phyloP scores from a whole-genome alignment of 2,797 vertebrate genomes.

The Anabas testudineus region DNA sequence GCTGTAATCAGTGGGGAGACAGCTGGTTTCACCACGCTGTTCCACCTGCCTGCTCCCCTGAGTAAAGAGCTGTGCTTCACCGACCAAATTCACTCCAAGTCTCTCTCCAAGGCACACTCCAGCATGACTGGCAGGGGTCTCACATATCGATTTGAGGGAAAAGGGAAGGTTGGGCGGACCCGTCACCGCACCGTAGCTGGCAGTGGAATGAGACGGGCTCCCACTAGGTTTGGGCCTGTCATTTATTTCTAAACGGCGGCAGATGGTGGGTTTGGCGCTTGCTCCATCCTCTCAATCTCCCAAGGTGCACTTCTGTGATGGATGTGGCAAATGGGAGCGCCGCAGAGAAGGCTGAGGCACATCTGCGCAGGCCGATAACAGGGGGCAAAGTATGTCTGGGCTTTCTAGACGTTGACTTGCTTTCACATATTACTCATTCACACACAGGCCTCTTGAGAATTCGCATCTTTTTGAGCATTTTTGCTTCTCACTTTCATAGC shows the following conservation, averaged over 20 bases:
- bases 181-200: slow-evolving; percentile 71
- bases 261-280: slow-evolving; percentile 82
- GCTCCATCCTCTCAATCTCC: slow-evolving; percentile 78
- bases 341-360: slow-evolving; percentile 75
- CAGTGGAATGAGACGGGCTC: slow-evolving; percentile 79
- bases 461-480: slow-evolving; percentile 54
- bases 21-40: slow-evolving; percentile 76
- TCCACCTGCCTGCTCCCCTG: slow-evolving; percentile 80
- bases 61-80: slow-evolving; percentile 76
- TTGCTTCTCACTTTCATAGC: slow-evolving; percentile 70
- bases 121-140: slow-evolving; percentile 78
- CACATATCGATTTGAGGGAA: slow-evolving; percentile 73
- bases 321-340: slow-evolving; percentile 79
- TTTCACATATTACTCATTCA: slow-evolving; percentile 71
- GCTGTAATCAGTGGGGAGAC: slow-evolving; percentile 78
- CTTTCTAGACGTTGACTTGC: slow-evolving; percentile 62
- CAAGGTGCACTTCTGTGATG: slow-evolving; percentile 83
- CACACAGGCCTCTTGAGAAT: slow-evolving; percentile 63
- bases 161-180: slow-evolving; percentile 73
- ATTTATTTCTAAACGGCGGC: slow-evolving; percentile 85
- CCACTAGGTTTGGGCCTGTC: slow-evolving; percentile 81
- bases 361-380: slow-evolving; percentile 82
- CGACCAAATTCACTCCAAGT: slow-evolving; percentile 78
- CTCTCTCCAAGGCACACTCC: slow-evolving; percentile 69
- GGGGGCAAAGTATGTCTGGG: slow-evolving; percentile 77